Conservation (phyloP, 2,113 vertebrate genomes). For the Tylochromis polylepis region DNA sequence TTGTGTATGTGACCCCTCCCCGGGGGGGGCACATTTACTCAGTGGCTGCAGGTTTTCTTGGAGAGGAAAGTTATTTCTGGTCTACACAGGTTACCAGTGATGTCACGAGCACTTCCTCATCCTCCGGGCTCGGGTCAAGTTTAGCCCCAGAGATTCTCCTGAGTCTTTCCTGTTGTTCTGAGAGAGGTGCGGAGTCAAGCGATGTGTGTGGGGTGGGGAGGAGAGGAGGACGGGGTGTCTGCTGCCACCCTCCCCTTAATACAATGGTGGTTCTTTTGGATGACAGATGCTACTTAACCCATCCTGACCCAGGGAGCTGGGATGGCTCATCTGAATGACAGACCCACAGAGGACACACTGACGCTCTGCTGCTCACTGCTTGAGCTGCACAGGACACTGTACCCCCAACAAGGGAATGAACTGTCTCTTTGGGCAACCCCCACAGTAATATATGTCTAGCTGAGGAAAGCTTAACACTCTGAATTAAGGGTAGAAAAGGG, state of each 20-base stretch:
- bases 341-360: conserved; percentile 43
- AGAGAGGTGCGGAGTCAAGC: conserved; percentile 32
- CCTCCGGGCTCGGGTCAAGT: conserved; percentile 55
- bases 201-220: neutral
- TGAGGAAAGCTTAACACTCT: conserved; percentile 46
- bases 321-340: conserved; percentile 65
- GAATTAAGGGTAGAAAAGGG: conserved; percentile 52
- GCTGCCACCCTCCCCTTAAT: conserved; percentile 39
- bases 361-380: conserved; percentile 10
- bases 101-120: conserved; percentile 69
- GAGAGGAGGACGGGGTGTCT: neutral
- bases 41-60: conserved; percentile 42
- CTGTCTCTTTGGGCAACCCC: conserved; percentile 51
- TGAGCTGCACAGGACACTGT: conserved; percentile 29
- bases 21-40: neutral
- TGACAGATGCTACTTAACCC: conserved; percentile 76
- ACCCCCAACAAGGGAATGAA: conserved; percentile 37
- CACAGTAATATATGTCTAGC: conserved; percentile 43
- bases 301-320: conserved; percentile 53
- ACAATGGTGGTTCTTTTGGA: conserved; percentile 65
- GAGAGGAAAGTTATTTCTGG: conserved; percentile 64
- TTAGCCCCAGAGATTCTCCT: conserved; percentile 59
- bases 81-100: conserved; percentile 42
- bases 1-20: conserved; percentile 33
- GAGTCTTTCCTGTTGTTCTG: conserved; percentile 69